A percentile compares a stretch with the other conserved stretches of the same genome.
Conservation (phyloP, 2,113 vertebrate genomes). For the Lepus timidus region DNA sequence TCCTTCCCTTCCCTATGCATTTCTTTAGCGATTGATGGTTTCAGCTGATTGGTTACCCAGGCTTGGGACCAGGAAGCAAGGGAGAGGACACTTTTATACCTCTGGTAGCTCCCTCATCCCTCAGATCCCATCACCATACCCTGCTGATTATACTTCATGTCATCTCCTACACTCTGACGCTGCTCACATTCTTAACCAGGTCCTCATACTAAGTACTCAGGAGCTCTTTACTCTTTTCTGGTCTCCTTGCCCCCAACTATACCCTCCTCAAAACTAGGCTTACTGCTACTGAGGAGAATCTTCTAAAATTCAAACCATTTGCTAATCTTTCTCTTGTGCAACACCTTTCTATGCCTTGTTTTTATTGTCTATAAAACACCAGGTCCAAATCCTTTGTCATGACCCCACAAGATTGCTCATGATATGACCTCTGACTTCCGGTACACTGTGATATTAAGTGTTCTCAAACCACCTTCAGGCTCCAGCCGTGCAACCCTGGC, state of each 20-base stretch:
- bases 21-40: not conserved
- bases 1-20: not conserved
- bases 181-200: not conserved
- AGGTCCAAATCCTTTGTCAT: not conserved
- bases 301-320: constrained; percentile 44
- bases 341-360: not conserved
- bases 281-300: not conserved
- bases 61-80: not conserved
- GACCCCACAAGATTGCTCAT: not conserved
- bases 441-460: rapidly evolving
- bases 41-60: not conserved
- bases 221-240: not conserved
- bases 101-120: not conserved
- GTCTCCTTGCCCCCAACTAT: not conserved
- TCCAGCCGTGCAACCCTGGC: not conserved
- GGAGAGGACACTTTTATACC: not conserved
- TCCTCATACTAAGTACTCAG: not conserved
- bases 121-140: not conserved
- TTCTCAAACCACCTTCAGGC: not conserved
- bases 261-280: not conserved
- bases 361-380: not conserved
- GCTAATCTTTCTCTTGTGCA: not conserved
- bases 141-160: rapidly evolving
- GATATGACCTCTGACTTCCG: not conserved
- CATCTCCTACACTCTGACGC: rapidly evolving